phyloP scores from a whole-genome alignment of 2,888 invertebrate genomes.

The Heteropelma amictum region DNA sequence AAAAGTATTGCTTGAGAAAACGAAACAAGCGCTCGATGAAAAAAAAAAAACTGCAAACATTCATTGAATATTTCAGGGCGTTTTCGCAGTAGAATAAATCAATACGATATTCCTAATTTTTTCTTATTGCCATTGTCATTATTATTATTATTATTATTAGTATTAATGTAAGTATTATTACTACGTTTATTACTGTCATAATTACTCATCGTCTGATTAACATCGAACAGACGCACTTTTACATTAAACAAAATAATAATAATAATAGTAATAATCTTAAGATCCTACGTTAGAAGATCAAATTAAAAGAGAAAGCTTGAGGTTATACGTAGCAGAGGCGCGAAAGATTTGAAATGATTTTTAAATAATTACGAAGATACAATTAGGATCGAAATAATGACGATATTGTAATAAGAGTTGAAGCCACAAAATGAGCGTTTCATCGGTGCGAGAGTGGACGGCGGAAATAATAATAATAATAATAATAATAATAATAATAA shows the following conservation, averaged over 20 bases:
- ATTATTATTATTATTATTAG: constrained; percentile 62
- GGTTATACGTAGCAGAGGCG: constrained; percentile 35
- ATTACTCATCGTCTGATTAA: constrained; percentile 52
- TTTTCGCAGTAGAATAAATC: constrained; percentile 19
- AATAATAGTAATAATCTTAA: constrained; percentile 72
- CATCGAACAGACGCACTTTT: constrained; percentile 60
- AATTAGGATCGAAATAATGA: too few species aligned
- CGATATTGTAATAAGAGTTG: too few species aligned
- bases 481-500: constrained; percentile 26
- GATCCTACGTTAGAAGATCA: constrained; percentile 75
- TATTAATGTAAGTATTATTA: constrained; percentile 57
- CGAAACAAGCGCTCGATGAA: too few species aligned
- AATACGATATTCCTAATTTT: constrained; percentile 13
- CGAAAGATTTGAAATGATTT: too few species aligned
- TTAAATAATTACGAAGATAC: too few species aligned
- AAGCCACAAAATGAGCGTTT: too few species aligned
- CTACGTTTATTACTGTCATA: constrained; percentile 63
- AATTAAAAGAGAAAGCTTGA: constrained; percentile 57
- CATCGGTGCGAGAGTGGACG: constrained; percentile 40
- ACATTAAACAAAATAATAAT: constrained; percentile 68
- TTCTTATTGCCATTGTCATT: constrained; percentile 49
- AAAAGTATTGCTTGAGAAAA: too few species aligned
- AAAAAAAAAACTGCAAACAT: constrained; percentile 43
- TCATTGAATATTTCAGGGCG: constrained; percentile 56
- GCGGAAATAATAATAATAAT: constrained; percentile 34